Evolutionary conservation across 2,797 vertebrate genomes (phyloP).

Genomic region (Chelon labrosus): DNA sequence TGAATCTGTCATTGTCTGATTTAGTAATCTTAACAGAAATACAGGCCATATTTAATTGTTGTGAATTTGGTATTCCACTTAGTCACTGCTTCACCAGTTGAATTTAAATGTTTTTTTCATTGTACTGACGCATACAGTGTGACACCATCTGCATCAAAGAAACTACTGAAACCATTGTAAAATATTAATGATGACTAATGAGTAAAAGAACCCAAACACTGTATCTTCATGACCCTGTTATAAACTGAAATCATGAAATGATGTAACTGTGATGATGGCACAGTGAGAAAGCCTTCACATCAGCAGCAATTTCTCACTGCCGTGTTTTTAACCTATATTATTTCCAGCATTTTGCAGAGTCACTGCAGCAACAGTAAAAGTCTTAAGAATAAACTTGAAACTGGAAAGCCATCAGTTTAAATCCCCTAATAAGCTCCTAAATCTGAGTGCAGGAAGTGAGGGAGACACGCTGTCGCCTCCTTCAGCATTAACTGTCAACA

Average conservation of each 20-base stretch:
- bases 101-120: neutral
- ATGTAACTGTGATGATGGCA: slow-evolving; percentile 41
- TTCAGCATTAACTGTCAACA: slow-evolving; percentile 48
- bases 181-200: neutral
- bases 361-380: slow-evolving; percentile 17
- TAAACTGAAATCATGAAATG: slow-evolving; percentile 4
- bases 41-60: slow-evolving; percentile 8
- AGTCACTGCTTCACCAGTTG: neutral
- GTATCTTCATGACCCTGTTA: neutral
- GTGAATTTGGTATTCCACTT: neutral
- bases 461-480: slow-evolving; percentile 49
- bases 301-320: slow-evolving; percentile 31
- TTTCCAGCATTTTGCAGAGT: slow-evolving; percentile 38
- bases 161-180: neutral
- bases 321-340: neutral
- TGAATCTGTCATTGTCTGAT: slow-evolving; percentile 34
- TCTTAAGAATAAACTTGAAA: slow-evolving; percentile 22
- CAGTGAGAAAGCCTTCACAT: slow-evolving; percentile 30
- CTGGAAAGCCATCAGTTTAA: slow-evolving; percentile 33
- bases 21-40: slow-evolving; percentile 12
- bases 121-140: neutral
- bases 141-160: slow-evolving; percentile 23
- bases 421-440: slow-evolving; percentile 47
- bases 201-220: slow-evolving; percentile 1
- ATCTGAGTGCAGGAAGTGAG: slow-evolving; percentile 48